phyloP scores from a whole-genome alignment of 2,113 vertebrate species.

The Hydropotes inermis region DNA sequence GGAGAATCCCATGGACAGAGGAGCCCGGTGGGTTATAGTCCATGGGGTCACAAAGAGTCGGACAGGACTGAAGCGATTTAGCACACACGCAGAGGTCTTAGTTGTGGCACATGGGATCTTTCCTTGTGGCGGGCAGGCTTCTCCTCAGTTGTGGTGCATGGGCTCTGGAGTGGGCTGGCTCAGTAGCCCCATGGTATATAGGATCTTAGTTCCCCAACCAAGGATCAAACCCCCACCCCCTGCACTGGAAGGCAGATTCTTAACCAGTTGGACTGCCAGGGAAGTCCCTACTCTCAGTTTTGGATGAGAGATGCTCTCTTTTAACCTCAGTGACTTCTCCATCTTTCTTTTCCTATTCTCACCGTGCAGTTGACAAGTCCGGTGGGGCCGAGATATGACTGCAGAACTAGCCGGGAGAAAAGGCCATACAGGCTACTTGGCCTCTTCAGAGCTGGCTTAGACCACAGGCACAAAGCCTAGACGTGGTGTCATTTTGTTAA shows the following conservation, averaged over 20 bases:
- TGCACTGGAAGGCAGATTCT: not conserved
- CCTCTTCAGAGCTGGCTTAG: not conserved
- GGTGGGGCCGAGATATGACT: not conserved
- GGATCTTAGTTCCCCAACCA: not conserved
- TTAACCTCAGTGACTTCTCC: not conserved
- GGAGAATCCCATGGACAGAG: not conserved
- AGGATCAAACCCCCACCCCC: not conserved
- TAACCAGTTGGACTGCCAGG: not conserved
- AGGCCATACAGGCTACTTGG: not conserved
- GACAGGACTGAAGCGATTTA: not conserved
- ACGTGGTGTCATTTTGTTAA: not conserved
- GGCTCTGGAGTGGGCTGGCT: not conserved
- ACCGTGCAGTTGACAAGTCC: not conserved
- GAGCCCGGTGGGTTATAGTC: not conserved
- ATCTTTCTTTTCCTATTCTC: not conserved
- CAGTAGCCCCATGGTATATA: not conserved
- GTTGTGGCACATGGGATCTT: not conserved
- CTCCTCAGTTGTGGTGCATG: not conserved
- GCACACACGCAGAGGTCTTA: rapidly evolving
- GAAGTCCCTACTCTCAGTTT: not conserved
- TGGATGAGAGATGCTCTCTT: not conserved
- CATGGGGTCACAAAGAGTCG: not conserved
- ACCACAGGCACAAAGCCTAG: not conserved
- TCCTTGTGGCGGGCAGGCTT: not conserved
- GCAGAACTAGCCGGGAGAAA: not conserved